phyloP scores from a whole-genome alignment of 2,113 vertebrate genomes.

The Hypocryptadius cinnamomeus region DNA sequence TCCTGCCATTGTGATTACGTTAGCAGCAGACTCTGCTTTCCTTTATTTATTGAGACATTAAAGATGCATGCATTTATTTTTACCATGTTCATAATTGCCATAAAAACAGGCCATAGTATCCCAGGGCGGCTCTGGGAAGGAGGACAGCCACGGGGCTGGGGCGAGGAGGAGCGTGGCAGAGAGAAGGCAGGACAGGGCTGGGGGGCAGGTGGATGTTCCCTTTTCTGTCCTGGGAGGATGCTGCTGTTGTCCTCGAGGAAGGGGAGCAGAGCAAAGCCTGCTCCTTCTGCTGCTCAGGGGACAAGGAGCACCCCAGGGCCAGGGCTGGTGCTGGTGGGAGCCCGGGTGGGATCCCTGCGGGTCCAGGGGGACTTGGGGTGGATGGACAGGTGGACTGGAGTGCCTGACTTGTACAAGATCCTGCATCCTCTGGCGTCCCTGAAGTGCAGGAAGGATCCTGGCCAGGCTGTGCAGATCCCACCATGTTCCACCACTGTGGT shows the following conservation, averaged over 20 bases:
- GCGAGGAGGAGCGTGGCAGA: neutral
- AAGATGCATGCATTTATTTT: slow-evolving; percentile 62
- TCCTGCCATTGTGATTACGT: slow-evolving; percentile 49
- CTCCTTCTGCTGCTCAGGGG: neutral
- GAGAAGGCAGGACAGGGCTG: neutral
- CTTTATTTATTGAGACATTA: slow-evolving; percentile 61
- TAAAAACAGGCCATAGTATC: slow-evolving; percentile 10
- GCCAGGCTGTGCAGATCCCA: neutral
- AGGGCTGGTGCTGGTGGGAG: neutral
- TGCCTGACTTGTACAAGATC: neutral
- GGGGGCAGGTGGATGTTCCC: neutral
- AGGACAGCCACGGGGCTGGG: neutral
- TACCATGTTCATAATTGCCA: slow-evolving; percentile 51
- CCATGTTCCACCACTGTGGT: neutral
- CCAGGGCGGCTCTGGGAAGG: neutral
- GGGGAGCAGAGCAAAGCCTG: neutral
- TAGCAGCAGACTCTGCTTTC: slow-evolving; percentile 30
- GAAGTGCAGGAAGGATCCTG: neutral
- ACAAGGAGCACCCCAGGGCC: neutral
- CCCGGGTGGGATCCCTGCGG: neutral
- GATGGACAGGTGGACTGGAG: too few species aligned
- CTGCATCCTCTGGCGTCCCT: neutral
- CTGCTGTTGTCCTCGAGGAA: neutral
- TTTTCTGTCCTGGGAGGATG: neutral
- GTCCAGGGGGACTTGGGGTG: neutral